Conservation (phyloP, 1,140 invertebrate species). For the Pogonus chalceus region DNA sequence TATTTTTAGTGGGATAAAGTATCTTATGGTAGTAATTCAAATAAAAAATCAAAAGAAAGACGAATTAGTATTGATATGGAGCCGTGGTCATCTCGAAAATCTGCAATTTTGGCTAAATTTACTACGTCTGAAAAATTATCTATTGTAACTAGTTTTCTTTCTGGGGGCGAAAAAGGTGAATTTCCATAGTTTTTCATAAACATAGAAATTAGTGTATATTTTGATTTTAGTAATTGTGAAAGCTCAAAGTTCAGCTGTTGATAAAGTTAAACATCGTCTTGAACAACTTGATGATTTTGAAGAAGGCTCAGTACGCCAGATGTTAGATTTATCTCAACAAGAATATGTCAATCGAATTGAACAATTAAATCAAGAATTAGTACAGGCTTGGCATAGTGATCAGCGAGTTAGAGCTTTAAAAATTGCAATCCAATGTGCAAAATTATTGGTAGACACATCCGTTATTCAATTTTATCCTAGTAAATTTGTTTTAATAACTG, state of each 20-base stretch:
- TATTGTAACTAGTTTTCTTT: constrained; percentile 78
- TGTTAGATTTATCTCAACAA: constrained; percentile 82
- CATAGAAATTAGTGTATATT: neutral
- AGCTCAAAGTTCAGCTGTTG: constrained; percentile 66
- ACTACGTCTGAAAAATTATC: constrained; percentile 87
- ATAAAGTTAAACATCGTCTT: constrained; percentile 82
- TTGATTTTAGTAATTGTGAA: constrained; percentile 58
- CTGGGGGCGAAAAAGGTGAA: constrained; percentile 68
- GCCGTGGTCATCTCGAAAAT: constrained; percentile 62
- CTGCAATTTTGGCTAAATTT: constrained; percentile 71
- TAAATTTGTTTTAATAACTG: constrained; percentile 93
- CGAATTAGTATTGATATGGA: constrained; percentile 40
- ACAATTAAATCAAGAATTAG: constrained; percentile 80
- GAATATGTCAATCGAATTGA: constrained; percentile 85
- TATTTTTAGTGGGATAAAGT: constrained; percentile 14
- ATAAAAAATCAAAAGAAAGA: constrained; percentile 41
- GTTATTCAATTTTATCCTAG: constrained; percentile 94
- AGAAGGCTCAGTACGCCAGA: constrained; percentile 76
- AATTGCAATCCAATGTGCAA: constrained; percentile 93
- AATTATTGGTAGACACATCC: constrained; percentile 77
- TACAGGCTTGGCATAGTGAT: constrained; percentile 84
- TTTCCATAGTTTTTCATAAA: constrained; percentile 8
- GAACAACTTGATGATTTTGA: constrained; percentile 94
- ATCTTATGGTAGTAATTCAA: constrained; percentile 22
- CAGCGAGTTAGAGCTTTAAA: constrained; percentile 92